A percentile compares a stretch with the other conserved stretches of the same genome.
Conservation (phyloP, 2,888 invertebrate species). For the Sabellastarte sp. region DNA sequence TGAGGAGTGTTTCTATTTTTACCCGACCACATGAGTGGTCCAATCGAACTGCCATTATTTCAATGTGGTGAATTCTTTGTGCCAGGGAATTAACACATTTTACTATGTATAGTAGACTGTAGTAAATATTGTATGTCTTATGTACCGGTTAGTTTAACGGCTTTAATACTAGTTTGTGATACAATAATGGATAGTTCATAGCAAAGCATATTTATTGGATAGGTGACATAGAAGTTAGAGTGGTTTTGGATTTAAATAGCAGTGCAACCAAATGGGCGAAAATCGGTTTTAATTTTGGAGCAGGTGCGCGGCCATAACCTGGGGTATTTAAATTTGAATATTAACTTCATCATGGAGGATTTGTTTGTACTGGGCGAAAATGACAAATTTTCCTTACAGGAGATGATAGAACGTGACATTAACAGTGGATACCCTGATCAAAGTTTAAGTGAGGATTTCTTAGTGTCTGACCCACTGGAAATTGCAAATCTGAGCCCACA, state of each 20-base stretch:
- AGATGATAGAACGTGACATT: conserved; percentile 87
- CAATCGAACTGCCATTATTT: not conserved
- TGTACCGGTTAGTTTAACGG: too few relatives aligned
- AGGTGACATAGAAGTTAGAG: too few relatives aligned
- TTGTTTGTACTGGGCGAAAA: conserved; percentile 20
- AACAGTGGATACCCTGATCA: conserved; percentile 15
- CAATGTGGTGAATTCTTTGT: not conserved
- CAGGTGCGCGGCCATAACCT: not conserved
- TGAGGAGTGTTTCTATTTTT: not conserved
- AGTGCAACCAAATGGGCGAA: too few relatives aligned
- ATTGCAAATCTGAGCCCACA: not conserved
- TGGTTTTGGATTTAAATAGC: too few relatives aligned
- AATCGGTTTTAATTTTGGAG: too few relatives aligned
- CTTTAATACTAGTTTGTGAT: too few relatives aligned
- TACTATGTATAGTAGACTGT: not conserved
- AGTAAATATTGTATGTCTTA: too few relatives aligned
- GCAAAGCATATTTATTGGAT: too few relatives aligned
- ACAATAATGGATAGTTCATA: too few relatives aligned
- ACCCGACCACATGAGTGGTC: not conserved
- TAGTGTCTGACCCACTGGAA: too few relatives aligned
- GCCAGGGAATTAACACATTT: not conserved
- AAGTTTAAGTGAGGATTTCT: too few relatives aligned
- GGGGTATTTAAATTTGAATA: conserved; percentile 13
- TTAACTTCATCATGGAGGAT: conserved; percentile 21
- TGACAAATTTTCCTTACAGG: conserved; percentile 68